Base-by-base conservation (phyloP, 2,888 invertebrate genomes). In the Heliconius ethilla region DNA sequence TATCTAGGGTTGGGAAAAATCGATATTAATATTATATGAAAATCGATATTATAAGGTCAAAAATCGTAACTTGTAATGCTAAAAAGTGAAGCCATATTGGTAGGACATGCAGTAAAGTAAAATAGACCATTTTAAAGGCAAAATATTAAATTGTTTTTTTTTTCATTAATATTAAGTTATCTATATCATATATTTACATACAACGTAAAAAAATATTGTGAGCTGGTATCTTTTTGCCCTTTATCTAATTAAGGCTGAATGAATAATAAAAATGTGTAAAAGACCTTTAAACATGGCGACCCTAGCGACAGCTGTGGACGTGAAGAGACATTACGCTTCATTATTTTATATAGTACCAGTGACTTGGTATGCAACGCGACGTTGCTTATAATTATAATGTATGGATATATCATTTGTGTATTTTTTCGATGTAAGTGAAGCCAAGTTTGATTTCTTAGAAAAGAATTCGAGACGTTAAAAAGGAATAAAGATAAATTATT, bases 341-440 rank as follows among this genome's bases (percentile, higher is more conserved):
- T 87, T 86, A 84, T 82, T 85, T 86, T 81, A 84, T 83, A 84
- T 83, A 82, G 83, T 89, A 88, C 88, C 89, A 89, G 86, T 89
- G 87, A 87, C 85, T 85, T 85, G 89, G 89, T 90, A 87, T 83
- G 85, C 82, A 85, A 83, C 84, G 83, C 87, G 86, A 87, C 79
- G 83, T 89, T 90, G 89, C 92, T 90, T 90, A 90, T 90, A 90
- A 92, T 90, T 90, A 90, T 90, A 90, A 85, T 91, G 89, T 91
- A 90, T 88, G 88, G 85, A 89, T 91, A 89, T 89, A 90, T 90
- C 88, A 92, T 92, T 92, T 93, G 92, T 94, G 93, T 94, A 93
- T 92, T 94, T 93, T 92, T 93, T 94, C 91, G 87, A 92, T 94
- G 94, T 94, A 92, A 92, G 91, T 92, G 92, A 92, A 92, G 91